These are phyloP conservation scores for Paralichthys olivaceus DNA, from an alignment of 2,113 vertebrate species.

Conservation along the genomic window DNA sequence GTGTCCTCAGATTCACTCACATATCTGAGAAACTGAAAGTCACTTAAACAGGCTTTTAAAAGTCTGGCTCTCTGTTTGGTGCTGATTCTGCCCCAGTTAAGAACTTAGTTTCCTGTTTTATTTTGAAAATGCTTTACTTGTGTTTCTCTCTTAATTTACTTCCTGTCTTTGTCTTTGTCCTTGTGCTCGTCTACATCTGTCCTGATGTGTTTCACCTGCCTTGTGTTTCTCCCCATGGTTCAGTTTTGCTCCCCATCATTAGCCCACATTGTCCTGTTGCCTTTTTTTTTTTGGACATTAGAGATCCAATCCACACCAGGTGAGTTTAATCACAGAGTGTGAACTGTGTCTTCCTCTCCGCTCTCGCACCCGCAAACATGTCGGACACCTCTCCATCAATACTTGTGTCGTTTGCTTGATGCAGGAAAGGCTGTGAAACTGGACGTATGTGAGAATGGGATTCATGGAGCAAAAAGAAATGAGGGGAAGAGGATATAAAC, in stretches of 20 bases:
- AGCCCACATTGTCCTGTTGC: too few species aligned
- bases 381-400: neutral
- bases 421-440: neutral
- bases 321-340: constrained; percentile 46
- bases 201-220: too few species aligned
- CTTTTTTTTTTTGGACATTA: too few species aligned
- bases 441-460: neutral
- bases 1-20: constrained; percentile 19
- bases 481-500: too few species aligned
- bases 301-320: constrained; percentile 35
- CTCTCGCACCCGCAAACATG: neutral
- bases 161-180: too few species aligned
- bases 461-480: too few species aligned
- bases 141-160: too few species aligned
- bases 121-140: too few species aligned
- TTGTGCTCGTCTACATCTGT: constrained; percentile 18
- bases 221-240: too few species aligned
- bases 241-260: too few species aligned
- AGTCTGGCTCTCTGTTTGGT: constrained; percentile 28
- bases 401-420: neutral
- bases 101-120: too few species aligned
- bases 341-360: constrained; percentile 24
- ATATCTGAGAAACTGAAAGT: neutral
- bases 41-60: neutral
- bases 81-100: constrained; percentile 9